Evolutionary conservation across 2,888 invertebrate species (phyloP).

Genomic region (Luperina testacea): DNA sequence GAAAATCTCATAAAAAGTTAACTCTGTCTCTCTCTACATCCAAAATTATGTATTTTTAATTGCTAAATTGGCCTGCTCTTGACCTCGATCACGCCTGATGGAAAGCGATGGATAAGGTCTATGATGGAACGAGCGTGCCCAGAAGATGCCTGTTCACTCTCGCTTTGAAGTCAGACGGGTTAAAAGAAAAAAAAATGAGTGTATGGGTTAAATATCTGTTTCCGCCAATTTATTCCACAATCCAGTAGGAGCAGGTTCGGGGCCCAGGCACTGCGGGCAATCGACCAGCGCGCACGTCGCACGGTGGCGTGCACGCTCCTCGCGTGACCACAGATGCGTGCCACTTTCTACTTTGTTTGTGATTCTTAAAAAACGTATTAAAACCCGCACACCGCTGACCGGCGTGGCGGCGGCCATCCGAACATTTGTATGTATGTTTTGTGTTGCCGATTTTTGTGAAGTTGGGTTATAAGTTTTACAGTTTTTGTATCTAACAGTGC

Average conservation of each 20-base stretch:
- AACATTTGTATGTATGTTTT: conserved; percentile 49
- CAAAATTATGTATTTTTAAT: background rate
- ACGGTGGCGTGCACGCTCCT: conserved; percentile 73
- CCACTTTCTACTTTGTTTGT: conserved; percentile 80
- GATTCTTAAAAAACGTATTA: conserved; percentile 86
- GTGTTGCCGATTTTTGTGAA: conserved; percentile 28
- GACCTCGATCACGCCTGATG: too few species aligned
- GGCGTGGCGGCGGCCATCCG: conserved; percentile 44
- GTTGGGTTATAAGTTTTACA: conserved; percentile 40
- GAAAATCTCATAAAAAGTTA: background rate
- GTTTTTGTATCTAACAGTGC: background rate
- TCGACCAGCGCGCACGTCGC: conserved; percentile 65
- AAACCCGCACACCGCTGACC: conserved; percentile 68
- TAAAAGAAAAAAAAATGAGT: too few species aligned
- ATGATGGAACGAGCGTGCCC: too few species aligned
- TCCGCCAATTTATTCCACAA: background rate
- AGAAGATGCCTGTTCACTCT: too few species aligned
- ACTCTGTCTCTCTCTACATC: background rate
- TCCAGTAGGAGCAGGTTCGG: conserved; percentile 38
- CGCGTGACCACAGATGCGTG: conserved; percentile 74
- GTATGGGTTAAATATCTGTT: background rate
- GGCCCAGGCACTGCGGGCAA: conserved; percentile 59
- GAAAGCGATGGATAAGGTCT: too few species aligned
- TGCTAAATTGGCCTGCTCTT: too few species aligned
- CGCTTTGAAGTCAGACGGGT: too few species aligned